phyloP scores from a whole-genome alignment of 2,797 vertebrate genomes.

The Amazona ochrocephala region DNA sequence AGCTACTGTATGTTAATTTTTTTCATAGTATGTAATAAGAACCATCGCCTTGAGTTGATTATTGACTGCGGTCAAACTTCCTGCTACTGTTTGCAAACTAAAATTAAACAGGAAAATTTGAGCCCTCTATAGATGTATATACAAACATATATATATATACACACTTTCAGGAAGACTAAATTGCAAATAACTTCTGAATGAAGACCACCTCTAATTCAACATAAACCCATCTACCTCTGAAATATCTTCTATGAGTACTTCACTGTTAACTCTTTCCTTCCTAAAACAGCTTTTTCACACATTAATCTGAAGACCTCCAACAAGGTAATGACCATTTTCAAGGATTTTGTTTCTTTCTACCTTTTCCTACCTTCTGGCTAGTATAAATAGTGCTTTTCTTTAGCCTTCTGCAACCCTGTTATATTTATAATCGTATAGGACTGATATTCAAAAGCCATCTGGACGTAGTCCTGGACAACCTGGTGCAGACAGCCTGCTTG shows the following conservation, averaged over 20 bases:
- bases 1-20: background rate
- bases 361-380: background rate
- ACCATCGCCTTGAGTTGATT: background rate
- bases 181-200: background rate
- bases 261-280: background rate
- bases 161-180: background rate
- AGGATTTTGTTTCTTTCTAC: background rate
- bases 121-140: background rate
- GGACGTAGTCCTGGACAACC: background rate
- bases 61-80: background rate
- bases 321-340: background rate
- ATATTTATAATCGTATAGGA: background rate
- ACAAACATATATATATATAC: background rate
- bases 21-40: background rate
- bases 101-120: constrained; percentile 1
- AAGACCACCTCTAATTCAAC: background rate
- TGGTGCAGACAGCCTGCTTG: background rate
- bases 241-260: background rate
- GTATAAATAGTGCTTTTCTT: background rate
- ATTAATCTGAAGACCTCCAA: background rate
- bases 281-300: background rate
- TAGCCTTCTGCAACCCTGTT: background rate
- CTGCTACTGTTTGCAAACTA: background rate
- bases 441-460: background rate
- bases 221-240: background rate